Base-by-base conservation (phyloP, 2,888 invertebrate genomes). In the Abscondita cerata region DNA sequence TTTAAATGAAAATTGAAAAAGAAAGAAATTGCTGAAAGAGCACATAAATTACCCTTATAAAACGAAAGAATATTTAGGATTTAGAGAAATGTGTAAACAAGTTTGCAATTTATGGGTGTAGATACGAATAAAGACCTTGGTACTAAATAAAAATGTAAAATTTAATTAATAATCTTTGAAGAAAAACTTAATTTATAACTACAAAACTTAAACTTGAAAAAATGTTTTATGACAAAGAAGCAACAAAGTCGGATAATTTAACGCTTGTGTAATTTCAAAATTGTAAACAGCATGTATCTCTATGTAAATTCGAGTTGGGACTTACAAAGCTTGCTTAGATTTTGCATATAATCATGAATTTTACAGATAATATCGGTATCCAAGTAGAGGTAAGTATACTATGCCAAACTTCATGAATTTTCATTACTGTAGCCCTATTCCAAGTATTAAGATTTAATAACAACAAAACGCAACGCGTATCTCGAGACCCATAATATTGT, bases 281-380 rank as follows among this genome's bases (percentile, higher is more conserved):
- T 47, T 41, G 55, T 64, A 64, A 68, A 64, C 61, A 65, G 57
- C 55, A 48, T 60, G 59, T 65, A 67, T 65, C 68, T 64, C 65
- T 61, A 68, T 66, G 69, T 63, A 69, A 69, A 69, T 69, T 66
- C 65, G 67, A 59, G 59, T 54, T 62, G 64, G 66, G 66, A 64
- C 57, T 61, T 60, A 64, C 64, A 67, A 65, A 51, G 53, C 57
- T 52, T 61, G 59, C 60, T 62, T 60, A 67, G 67, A 63, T 66
- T 69, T 69, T 64, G 64, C 66, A 67, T 67, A 65, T 65, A 63
- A 66, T 67, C 66, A 66, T 66, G 66, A 68, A 68, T 66, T 64
- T 67, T 62, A 55, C 56, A 44, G 59, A 66, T 66, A 64, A 59
- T 66, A 68, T 68, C 67, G 59, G 59, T 62, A 57, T 57, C 64